Conservation (phyloP, 1,140 invertebrate genomes). For the Probaryconus sp. region DNA sequence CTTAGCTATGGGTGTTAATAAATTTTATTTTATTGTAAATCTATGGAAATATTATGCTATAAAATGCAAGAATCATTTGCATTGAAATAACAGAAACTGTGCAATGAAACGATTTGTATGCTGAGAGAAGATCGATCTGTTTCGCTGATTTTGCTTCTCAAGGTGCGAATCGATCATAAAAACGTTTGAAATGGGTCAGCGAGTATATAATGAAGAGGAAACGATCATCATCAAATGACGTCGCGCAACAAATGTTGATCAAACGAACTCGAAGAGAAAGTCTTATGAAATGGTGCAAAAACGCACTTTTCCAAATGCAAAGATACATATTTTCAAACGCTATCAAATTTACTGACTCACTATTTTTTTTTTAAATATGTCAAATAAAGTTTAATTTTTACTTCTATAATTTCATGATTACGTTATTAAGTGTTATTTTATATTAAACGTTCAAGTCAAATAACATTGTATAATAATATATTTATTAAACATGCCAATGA, state of each 20-base stretch:
- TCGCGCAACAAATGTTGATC: conserved; percentile 37
- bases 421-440: not conserved
- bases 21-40: too few relatives aligned
- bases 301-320: conserved; percentile 50
- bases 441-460: not conserved
- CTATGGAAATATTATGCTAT: too few relatives aligned
- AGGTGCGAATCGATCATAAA: conserved; percentile 36
- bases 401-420: too few relatives aligned
- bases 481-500: too few relatives aligned
- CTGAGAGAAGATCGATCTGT: conserved; percentile 17
- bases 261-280: conserved; percentile 64
- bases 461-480: too few relatives aligned
- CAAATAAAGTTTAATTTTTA: too few relatives aligned
- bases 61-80: not conserved
- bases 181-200: conserved; percentile 54
- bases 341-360: not conserved
- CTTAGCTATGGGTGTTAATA: too few relatives aligned
- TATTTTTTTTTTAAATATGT: not conserved
- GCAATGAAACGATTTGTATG: conserved; percentile 3
- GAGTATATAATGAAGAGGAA: conserved; percentile 46
- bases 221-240: conserved; percentile 28
- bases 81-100: conserved; percentile 1
- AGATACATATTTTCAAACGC: not conserved
- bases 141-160: conserved; percentile 14
- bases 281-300: conserved; percentile 57